Base-by-base conservation (phyloP, 2,888 invertebrate genomes). In the Limenitis camilla region DNA sequence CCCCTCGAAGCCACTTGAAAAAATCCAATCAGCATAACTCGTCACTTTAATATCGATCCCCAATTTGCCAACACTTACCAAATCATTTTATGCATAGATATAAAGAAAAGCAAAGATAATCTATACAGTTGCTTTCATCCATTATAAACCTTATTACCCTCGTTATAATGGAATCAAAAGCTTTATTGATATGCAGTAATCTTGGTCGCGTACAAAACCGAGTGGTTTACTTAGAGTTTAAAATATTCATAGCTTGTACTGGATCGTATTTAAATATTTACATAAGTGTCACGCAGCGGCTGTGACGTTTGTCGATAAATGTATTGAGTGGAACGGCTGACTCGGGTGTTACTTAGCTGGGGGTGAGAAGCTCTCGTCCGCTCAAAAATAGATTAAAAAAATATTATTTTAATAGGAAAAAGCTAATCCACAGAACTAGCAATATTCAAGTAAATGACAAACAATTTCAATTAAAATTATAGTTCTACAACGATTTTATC, bases 191-290 rank as follows among this genome's bases (percentile, higher is more conserved):
- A 66, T 70, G 66, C 70, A 69, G 66, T 69, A 73, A 73, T 75
- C 73, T 69, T 78, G 73, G 76, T 66, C 67, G 67, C 75, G 70
- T 71, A 76, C 76, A 75, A 78, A 80, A 77, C 75, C 71, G 76
- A 81, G 82, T 78, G 84, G 81, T 85, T 85, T 85, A 81, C 85
- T 84, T 81, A 74, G 78, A 82, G 75, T 83, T 88, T 88, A 88
- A 88, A 86, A 88, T 88, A 88, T 88, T 88, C 88, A 88, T 88
- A 88, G 88, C 84, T 84, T 87, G 88, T 85, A 86, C 87, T 84
- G 81, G 83, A 88, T 88, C 87, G 88, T 88, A 88, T 88, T 88
- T 88, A 88, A 88, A 88, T 88, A 88, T 88, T 88, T 88, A 86
- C 88, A 88, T 88, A 88, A 88, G 87, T 87, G 85, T 87, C 87